Percentiles rank a stretch among this genome's conserved stretches.
These are phyloP conservation scores for Dermatophagoides farinae DNA, from an alignment of 1,140 invertebrate genomes.

Conservation along the genomic window DNA sequence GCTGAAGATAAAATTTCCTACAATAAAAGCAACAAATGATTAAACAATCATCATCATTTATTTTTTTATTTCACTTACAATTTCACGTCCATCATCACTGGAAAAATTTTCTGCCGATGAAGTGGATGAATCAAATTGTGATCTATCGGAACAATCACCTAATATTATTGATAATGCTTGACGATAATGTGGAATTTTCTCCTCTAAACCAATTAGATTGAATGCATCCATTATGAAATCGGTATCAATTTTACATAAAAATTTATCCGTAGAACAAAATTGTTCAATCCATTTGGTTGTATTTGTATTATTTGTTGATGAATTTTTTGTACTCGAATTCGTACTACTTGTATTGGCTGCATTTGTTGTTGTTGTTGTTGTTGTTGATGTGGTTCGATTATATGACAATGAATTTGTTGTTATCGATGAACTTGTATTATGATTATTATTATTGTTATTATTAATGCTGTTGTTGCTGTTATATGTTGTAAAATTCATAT, in stretches of 20 bases:
- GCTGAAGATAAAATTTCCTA: conserved; percentile 34
- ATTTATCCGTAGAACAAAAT: conserved; percentile 97
- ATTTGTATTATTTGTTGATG: conserved; percentile 8
- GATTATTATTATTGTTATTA: too few relatives aligned
- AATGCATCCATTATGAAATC: conserved; percentile 99
- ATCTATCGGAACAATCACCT: conserved; percentile 62
- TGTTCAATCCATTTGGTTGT: conserved; percentile 90
- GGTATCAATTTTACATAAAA: conserved; percentile 99
- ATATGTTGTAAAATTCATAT: too few relatives aligned
- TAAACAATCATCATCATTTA: neutral
- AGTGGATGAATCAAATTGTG: too few relatives aligned
- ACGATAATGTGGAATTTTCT: conserved; percentile 97
- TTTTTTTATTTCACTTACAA: neutral
- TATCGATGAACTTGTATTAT: too few relatives aligned
- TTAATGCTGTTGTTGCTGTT: too few relatives aligned
- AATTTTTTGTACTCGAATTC: too few relatives aligned
- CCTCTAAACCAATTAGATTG: conserved; percentile 95
- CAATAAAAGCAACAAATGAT: neutral
- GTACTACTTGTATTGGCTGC: too few relatives aligned
- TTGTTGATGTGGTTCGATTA: too few relatives aligned
- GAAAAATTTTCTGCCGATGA: too few relatives aligned
- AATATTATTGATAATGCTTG: conserved; percentile 98
- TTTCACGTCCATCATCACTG: neutral
- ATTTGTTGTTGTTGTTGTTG: too few relatives aligned
- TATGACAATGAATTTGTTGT: too few relatives aligned